Base-by-base conservation (phyloP, 2,113 vertebrate species). In the Kobus ellipsiprymnus region DNA sequence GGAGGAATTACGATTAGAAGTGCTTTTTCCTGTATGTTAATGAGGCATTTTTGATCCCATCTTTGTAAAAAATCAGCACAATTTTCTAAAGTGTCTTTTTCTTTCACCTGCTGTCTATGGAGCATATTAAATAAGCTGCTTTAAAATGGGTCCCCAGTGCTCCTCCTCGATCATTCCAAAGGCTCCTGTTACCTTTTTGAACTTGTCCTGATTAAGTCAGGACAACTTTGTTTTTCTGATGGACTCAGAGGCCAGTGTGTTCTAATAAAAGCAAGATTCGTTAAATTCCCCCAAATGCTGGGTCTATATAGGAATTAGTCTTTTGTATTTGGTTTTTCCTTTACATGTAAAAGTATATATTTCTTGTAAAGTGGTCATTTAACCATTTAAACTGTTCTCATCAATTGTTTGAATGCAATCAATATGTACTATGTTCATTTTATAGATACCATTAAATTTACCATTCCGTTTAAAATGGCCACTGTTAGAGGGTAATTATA, bases 1-100 rank as follows among this genome's bases (percentile, higher is more conserved):
- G 44, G 64, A 93, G 57, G 78, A 94, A 86, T 83, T 83, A 89
- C 30, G 81, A 83, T 96, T 62, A 92, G 88, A 84, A 83, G 33
- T 91, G 48, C 52, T 88, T 94, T 92, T 83, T 59, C 60, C 50
- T 83, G 40, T 84, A 80, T 85, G 60, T 59, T 89, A 97, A 91
- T 81, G n/a, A 95, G 86, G 44, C n/a, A 95, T 89, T 96, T 96
- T 87, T 93, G 50, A 95, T 90, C 50, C n/a, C 44, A 67, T 80
- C 62, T 96, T 95, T 96, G 36, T 83, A 95, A 94, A 62, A 88
- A 64, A 87, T 92, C 80, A 87, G 62, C 40, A 57, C 52, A 52
- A 15, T 90, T 91, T 98, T 92, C 62, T 90, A 25, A 83, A 77
- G 57, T 82, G 27, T 90, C 44, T 92, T 55, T 96, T 87, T 57